Evolutionary conservation across 1,140 invertebrate genomes (phyloP).

Genomic region (Heliconius congener): DNA sequence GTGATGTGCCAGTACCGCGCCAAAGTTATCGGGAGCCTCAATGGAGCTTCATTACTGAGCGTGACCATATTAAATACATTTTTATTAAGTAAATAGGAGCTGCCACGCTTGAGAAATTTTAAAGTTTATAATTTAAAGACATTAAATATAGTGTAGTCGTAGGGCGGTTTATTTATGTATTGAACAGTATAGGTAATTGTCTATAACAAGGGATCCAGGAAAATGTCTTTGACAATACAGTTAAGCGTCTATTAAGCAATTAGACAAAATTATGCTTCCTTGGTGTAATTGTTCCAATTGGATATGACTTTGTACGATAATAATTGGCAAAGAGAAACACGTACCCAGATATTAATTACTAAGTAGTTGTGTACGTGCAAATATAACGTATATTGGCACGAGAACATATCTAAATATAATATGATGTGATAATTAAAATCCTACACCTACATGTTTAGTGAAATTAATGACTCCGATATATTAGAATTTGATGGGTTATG

Average conservation of each 20-base stretch:
- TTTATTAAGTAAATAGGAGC: slow-evolving; percentile 19
- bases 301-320: slow-evolving; percentile 52
- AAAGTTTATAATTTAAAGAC: slow-evolving; percentile 1
- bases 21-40: slow-evolving; percentile 53
- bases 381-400: too few species aligned
- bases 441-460: too few species aligned
- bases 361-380: background rate
- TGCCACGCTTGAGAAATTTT: background rate
- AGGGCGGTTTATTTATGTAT: slow-evolving; percentile 50
- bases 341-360: background rate
- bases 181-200: slow-evolving; percentile 48
- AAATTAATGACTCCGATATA: too few species aligned
- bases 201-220: slow-evolving; percentile 52
- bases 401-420: too few species aligned
- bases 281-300: slow-evolving; percentile 50
- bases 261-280: slow-evolving; percentile 68
- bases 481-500: background rate
- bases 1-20: slow-evolving; percentile 58
- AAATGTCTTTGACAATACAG: slow-evolving; percentile 55
- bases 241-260: slow-evolving; percentile 73
- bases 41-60: slow-evolving; percentile 72
- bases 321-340: slow-evolving; percentile 39
- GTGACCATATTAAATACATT: slow-evolving; percentile 67
- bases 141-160: slow-evolving; percentile 20
- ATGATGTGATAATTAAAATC: too few species aligned